Evolutionary conservation across 2,888 invertebrate species (phyloP), one percentile per base, ranked within the genome.

Genomic region (Ormyrus nitidulus): DNA sequence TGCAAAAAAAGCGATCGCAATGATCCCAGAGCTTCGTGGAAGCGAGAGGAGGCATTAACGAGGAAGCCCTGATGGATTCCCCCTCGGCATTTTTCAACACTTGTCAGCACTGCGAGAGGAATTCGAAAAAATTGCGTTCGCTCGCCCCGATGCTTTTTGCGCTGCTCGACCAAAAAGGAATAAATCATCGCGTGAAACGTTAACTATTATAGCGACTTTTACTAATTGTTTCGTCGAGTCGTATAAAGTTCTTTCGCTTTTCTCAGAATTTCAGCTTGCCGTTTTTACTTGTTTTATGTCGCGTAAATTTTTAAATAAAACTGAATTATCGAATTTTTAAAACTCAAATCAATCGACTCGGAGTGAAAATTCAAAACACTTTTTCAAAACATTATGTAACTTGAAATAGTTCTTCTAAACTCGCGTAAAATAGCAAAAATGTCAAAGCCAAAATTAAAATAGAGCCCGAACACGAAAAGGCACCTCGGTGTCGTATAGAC

Each of bases 81-180:
- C 72, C 82, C 65, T 81, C 81, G 79, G 76, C 78, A 85, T 86
- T 84, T 84, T 85, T 85, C 86, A 84, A 69, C 79, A 54, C 79
- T 79, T 79, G 74, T 79, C 79, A 69, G 34, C 11, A 1, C 44
- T 34, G 68, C 46, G 8, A 61, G 53, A 66, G 66, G 54, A 73
- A 76, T 68, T 68, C 68, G 53, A 34, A 64, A 77, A 65, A 46
- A 48, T 64, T 34, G 34, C 49, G 44, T 46, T 34, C 13, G 8
- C 7, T 7, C 73, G 19, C 46, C 19, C 11, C 34, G 59, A 6
- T 59, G 46, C 13, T 59, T 34, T 61, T 51, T 10, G 49, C 6
- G 49, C 34, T 61, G 2, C 49, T 9, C 19, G 8, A 10, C 51
- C 5, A 59, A 59, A 48, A 59, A 34, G 13, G 10, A 10, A 56